These are phyloP conservation scores for Drosophila fulvimacula DNA, from an alignment of 2,888 invertebrate species.

Conservation along the genomic window DNA sequence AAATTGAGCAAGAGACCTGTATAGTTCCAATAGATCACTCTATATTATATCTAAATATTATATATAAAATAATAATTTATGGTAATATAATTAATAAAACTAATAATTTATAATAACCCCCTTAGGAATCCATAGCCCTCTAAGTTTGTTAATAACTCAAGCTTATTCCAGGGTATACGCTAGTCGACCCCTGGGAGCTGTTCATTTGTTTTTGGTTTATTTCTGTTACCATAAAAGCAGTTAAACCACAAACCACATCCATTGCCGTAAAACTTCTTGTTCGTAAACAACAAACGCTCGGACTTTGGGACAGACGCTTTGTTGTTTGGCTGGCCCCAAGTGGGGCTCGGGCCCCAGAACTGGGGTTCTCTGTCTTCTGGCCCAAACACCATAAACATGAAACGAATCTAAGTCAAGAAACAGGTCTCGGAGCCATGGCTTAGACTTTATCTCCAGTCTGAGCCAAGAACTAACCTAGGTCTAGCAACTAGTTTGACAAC, in stretches of 20 bases:
- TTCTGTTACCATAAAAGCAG: conserved; percentile 77
- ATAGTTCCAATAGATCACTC: background rate
- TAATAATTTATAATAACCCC: too few species aligned
- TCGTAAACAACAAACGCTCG: conserved; percentile 63
- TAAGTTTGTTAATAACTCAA: background rate
- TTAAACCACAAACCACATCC: conserved; percentile 81
- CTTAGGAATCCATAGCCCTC: background rate
- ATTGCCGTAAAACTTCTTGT: conserved; percentile 79
- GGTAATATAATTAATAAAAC: too few species aligned
- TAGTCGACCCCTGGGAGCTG: background rate
- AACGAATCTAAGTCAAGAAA: conserved; percentile 80
- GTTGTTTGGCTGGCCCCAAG: conserved; percentile 79
- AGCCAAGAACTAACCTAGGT: conserved; percentile 76
- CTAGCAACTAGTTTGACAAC: conserved; percentile 73
- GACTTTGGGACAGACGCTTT: conserved; percentile 67
- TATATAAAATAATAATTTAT: background rate
- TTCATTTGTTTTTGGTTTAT: conserved; percentile 25
- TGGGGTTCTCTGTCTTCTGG: conserved; percentile 63
- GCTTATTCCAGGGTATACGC: conserved; percentile 9
- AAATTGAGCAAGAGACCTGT: background rate
- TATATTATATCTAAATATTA: background rate
- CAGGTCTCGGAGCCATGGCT: conserved; percentile 61
- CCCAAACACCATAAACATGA: conserved; percentile 79
- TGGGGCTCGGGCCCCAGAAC: conserved; percentile 42
- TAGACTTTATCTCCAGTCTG: conserved; percentile 42